Evolutionary conservation across 2,113 vertebrate species (phyloP).

Genomic region (Daphoenositta chrysoptera): DNA sequence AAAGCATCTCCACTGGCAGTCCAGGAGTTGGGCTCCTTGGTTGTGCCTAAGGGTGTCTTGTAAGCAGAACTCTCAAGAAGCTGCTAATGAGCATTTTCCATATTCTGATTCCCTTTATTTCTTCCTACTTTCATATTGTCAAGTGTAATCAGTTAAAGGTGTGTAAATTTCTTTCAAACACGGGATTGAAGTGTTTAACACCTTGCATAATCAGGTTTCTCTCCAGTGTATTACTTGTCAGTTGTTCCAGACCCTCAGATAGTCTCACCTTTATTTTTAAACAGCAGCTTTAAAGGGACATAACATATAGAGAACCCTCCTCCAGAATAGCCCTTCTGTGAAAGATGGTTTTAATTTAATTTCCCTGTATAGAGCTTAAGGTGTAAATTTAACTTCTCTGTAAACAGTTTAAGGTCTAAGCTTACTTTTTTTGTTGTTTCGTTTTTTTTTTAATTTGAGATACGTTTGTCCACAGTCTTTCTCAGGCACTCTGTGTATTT

Average conservation of each 20-base stretch:
- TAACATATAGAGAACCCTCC: background rate
- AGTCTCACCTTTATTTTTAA: constrained; percentile 23
- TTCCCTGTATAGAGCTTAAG: background rate
- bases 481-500: background rate
- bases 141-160: background rate
- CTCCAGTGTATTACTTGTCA: background rate
- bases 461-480: background rate
- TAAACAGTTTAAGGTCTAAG: background rate
- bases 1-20: background rate
- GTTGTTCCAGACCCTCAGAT: background rate
- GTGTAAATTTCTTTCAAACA: background rate
- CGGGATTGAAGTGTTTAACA: background rate
- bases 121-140: background rate
- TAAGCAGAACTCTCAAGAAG: background rate
- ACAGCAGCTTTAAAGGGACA: background rate
- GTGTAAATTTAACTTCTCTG: background rate
- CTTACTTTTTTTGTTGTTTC: background rate
- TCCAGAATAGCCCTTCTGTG: background rate
- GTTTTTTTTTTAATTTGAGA: background rate
- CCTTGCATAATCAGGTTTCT: background rate
- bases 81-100: background rate
- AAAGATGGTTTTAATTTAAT: background rate
- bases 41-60: background rate
- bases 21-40: background rate
- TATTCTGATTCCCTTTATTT: background rate